These are phyloP conservation scores for Dicentrarchus labrax DNA, from an alignment of 2,113 vertebrate genomes.

Conservation along the genomic window DNA sequence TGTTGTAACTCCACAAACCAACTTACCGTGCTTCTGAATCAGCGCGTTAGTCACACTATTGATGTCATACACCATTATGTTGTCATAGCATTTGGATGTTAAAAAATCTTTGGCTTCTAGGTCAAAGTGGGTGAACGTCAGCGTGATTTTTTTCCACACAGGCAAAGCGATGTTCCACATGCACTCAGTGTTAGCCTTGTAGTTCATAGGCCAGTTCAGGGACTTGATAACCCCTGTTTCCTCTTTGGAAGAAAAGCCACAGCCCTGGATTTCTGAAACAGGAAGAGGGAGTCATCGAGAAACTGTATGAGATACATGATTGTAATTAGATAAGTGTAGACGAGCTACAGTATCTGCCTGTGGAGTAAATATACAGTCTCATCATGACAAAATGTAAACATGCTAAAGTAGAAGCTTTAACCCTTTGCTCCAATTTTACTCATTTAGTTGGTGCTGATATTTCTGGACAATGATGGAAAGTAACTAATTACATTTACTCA, in stretches of 20 bases:
- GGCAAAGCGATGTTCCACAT: constrained; percentile 81
- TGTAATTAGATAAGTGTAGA: not conserved
- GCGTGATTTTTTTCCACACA: constrained; percentile 68
- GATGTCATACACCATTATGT: constrained; percentile 76
- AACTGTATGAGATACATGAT: not conserved
- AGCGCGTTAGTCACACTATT: constrained; percentile 25
- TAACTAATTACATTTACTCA: too few relatives aligned
- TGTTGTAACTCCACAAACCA: not conserved
- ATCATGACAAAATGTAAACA: not conserved
- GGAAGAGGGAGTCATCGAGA: constrained; percentile 17
- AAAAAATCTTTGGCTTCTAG: constrained; percentile 74
- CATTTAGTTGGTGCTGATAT: not conserved
- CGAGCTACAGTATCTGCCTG: not conserved
- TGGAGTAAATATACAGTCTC: not conserved
- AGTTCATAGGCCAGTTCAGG: constrained; percentile 84
- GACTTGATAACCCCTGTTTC: constrained; percentile 82
- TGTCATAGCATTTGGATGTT: constrained; percentile 72
- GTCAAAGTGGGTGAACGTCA: constrained; percentile 85
- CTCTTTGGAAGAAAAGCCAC: constrained; percentile 76
- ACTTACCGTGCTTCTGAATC: constrained; percentile 72
- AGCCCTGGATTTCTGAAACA: constrained; percentile 83
- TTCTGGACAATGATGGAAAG: not conserved
- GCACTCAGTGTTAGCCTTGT: constrained; percentile 80
- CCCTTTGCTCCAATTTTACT: not conserved
- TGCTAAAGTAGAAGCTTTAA: not conserved